These are phyloP conservation scores for Trogon surrucura DNA, from an alignment of 2,113 vertebrate genomes.

Conservation along the genomic window DNA sequence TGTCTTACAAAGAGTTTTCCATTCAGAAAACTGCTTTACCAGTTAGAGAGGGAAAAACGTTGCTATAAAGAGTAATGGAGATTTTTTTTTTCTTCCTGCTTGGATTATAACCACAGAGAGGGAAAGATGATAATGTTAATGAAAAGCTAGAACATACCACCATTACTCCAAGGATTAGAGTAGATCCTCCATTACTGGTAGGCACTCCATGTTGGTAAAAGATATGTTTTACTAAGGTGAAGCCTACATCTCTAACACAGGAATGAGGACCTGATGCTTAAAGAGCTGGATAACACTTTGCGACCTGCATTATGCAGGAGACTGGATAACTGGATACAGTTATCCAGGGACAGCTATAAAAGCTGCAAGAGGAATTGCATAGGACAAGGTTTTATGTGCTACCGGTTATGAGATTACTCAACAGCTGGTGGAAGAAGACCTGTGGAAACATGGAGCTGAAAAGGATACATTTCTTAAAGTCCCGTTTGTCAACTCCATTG, in stretches of 20 bases:
- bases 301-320: neutral
- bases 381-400: neutral
- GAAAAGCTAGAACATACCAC: neutral
- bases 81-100: neutral
- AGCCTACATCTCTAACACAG: neutral
- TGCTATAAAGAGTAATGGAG: neutral
- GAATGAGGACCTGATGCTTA: neutral
- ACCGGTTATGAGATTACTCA: neutral
- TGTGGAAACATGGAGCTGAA: neutral
- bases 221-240: neutral
- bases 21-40: neutral
- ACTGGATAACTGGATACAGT: neutral
- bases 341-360: neutral
- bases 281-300: neutral
- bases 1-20: neutral
- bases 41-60: neutral
- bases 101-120: neutral
- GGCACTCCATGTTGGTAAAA: neutral
- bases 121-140: neutral
- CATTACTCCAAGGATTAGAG: neutral
- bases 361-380: neutral
- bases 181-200: neutral
- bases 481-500: neutral
- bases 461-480: neutral
- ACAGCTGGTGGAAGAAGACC: neutral